Percentiles rank a stretch among this genome's conserved stretches.
phyloP scores from a whole-genome alignment of 2,888 invertebrate species.

The Chalcis sispes region DNA sequence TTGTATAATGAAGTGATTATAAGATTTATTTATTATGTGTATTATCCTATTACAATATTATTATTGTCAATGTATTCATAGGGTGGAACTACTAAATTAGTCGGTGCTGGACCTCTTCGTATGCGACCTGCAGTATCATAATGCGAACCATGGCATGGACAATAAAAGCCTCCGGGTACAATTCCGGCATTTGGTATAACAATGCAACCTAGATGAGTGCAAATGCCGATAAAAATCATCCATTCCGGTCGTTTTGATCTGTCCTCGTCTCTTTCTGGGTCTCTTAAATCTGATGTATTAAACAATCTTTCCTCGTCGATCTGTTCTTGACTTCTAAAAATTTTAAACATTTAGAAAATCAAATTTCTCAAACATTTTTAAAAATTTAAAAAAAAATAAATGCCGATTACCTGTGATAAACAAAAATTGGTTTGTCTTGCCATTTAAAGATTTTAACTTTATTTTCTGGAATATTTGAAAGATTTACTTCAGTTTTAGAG shows the following conservation, averaged over 20 bases:
- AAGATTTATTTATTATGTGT: neutral
- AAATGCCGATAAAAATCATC: conserved; percentile 88
- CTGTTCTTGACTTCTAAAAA: conserved; percentile 79
- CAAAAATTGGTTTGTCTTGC: conserved; percentile 90
- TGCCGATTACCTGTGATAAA: conserved; percentile 81
- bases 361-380: neutral
- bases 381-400: too few relatives aligned
- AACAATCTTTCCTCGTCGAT: conserved; percentile 81
- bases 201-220: conserved; percentile 90
- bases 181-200: conserved; percentile 85
- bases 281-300: conserved; percentile 80
- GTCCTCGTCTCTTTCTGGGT: conserved; percentile 78
- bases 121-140: conserved; percentile 86
- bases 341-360: neutral
- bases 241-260: conserved; percentile 83
- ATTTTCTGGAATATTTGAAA: conserved; percentile 83
- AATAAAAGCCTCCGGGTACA: conserved; percentile 85
- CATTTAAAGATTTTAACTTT: conserved; percentile 84
- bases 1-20: neutral
- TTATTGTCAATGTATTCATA: conserved; percentile 79
- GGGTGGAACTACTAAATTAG: conserved; percentile 83
- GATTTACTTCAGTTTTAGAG: conserved; percentile 86
- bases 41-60: conserved; percentile 79
- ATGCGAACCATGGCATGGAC: conserved; percentile 91
- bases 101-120: conserved; percentile 86